phyloP scores from a whole-genome alignment of 2,113 vertebrate genomes.

The Ibidorhyncha struthersii region DNA sequence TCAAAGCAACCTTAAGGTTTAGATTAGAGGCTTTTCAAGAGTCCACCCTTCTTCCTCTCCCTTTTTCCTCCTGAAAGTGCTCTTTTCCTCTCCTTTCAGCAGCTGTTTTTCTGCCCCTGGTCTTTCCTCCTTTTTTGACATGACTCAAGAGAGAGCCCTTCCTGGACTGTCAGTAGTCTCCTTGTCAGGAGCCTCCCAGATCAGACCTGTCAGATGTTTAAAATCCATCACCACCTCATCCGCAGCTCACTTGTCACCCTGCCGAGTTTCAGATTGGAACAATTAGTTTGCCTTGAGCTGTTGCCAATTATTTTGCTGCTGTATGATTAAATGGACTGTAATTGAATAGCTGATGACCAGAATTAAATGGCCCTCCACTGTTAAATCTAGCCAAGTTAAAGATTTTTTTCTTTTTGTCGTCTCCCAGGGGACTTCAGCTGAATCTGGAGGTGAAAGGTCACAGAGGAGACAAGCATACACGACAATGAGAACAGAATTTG shows the following conservation, averaged over 20 bases:
- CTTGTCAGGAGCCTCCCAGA: neutral
- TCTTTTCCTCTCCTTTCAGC: neutral
- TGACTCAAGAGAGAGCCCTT: neutral
- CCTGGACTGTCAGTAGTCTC: neutral
- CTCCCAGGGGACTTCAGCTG: neutral
- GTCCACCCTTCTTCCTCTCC: neutral
- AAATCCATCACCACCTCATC: conserved; percentile 28
- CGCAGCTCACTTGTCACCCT: neutral
- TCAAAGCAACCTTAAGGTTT: neutral
- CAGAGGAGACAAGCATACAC: neutral
- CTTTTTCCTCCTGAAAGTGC: neutral
- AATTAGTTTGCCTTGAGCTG: conserved; percentile 36
- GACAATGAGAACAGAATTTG: neutral
- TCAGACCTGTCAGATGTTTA: neutral
- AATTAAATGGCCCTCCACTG: conserved; percentile 11
- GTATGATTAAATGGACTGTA: conserved; percentile 42
- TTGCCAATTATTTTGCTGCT: conserved; percentile 47
- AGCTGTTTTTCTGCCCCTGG: neutral
- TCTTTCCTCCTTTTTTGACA: neutral
- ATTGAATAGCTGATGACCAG: conserved; percentile 9
- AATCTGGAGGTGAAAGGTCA: conserved; percentile 8
- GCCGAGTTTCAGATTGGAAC: conserved; percentile 1
- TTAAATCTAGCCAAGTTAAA: neutral
- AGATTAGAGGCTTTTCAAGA: neutral
- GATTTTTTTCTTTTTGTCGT: neutral